phyloP scores from a whole-genome alignment of 2,113 vertebrate genomes.

The Aptenodytes patagonicus region DNA sequence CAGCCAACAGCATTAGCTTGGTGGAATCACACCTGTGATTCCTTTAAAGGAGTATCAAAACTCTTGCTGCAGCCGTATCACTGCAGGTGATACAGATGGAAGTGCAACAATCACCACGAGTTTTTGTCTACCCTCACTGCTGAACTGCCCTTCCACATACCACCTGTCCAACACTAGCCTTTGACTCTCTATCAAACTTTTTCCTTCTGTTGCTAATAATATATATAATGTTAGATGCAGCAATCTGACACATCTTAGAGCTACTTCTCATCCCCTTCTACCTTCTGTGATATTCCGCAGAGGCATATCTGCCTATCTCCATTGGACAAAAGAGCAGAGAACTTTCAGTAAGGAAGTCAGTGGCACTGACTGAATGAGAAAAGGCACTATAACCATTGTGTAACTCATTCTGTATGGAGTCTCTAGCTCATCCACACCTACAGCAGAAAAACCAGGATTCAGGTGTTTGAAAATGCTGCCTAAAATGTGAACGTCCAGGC shows the following conservation, averaged over 20 bases:
- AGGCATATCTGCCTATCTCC: not conserved
- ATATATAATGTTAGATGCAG: not conserved
- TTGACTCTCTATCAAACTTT: not conserved
- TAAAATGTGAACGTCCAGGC: not conserved
- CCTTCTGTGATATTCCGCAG: not conserved
- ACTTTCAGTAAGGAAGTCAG: not conserved
- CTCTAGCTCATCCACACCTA: not conserved
- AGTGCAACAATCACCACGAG: not conserved
- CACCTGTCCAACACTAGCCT: not conserved
- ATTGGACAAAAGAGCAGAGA: not conserved
- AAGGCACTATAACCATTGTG: not conserved
- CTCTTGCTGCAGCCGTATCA: accelerated
- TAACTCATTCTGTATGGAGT: not conserved
- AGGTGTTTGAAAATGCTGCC: not conserved
- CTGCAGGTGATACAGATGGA: not conserved
- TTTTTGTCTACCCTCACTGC: not conserved
- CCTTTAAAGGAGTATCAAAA: not conserved
- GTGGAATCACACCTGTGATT: not conserved
- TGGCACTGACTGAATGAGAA: not conserved
- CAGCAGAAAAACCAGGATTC: not conserved
- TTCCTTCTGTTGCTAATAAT: not conserved
- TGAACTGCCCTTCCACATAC: not conserved
- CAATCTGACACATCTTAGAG: not conserved
- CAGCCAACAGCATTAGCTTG: not conserved
- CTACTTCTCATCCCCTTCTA: not conserved